Conservation (phyloP, 2,888 invertebrate genomes). For the Margaritifera margaritifera region DNA sequence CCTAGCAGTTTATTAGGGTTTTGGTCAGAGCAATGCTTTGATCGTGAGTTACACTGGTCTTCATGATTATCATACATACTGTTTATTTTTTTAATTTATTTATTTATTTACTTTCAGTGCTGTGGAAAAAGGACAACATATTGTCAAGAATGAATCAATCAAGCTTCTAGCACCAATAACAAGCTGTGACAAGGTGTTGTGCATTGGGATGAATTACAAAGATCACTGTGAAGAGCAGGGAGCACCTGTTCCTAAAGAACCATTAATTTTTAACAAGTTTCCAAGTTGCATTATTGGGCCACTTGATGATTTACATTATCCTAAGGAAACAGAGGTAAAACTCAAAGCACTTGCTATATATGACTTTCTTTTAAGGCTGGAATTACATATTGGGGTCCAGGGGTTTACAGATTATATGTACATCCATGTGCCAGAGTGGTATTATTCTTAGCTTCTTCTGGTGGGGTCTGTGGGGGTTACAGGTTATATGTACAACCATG, state of each 20-base stretch:
- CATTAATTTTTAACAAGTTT: conserved; percentile 91
- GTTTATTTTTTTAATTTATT: not conserved
- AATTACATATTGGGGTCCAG: too few relatives aligned
- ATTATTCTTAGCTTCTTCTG: too few relatives aligned
- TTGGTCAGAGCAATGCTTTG: not conserved
- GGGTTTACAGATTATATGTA: too few relatives aligned
- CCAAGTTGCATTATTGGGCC: conserved; percentile 85
- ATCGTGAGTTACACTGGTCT: not conserved
- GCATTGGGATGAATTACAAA: conserved; percentile 88
- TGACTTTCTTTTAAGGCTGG: too few relatives aligned
- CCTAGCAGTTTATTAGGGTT: not conserved
- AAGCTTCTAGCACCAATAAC: conserved; percentile 80
- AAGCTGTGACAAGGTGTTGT: conserved; percentile 87
- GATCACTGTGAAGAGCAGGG: conserved; percentile 91
- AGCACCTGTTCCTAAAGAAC: conserved; percentile 81
- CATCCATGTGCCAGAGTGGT: too few relatives aligned
- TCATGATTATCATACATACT: not conserved
- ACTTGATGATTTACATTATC: conserved; percentile 48
- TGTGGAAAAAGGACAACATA: conserved; percentile 43
- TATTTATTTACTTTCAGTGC: conserved; percentile 37
- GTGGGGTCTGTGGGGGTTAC: too few relatives aligned
- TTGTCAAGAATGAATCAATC: conserved; percentile 47
- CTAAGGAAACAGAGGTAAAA: conserved; percentile 58
- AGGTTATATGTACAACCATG: too few relatives aligned
- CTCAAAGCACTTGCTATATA: not conserved